phyloP scores from a whole-genome alignment of 2,888 invertebrate genomes.

The Leptura quadrifasciata region DNA sequence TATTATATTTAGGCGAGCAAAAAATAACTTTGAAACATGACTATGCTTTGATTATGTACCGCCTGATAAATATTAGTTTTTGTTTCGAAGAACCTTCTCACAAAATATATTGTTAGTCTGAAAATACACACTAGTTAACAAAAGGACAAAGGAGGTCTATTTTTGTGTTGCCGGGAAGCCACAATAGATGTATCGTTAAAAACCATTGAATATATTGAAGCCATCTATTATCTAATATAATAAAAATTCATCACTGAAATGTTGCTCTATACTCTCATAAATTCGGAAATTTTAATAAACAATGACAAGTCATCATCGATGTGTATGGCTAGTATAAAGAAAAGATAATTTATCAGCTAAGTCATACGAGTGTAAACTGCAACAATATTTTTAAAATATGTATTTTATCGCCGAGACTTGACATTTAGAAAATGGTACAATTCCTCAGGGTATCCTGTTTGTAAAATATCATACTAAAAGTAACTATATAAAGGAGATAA shows the following conservation, averaged over 20 bases:
- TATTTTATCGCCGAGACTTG: too few relatives aligned
- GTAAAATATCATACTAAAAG: too few relatives aligned
- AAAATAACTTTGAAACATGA: background rate
- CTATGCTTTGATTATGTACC: background rate
- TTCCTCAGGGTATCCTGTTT: too few relatives aligned
- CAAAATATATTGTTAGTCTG: background rate
- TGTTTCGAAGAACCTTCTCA: background rate
- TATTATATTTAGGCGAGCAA: background rate
- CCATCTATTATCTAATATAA: constrained; percentile 3
- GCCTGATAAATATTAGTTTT: background rate
- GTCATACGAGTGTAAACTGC: background rate
- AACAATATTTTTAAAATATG: background rate
- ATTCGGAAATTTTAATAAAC: background rate
- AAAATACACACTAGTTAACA: constrained; percentile 3
- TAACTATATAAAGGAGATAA: too few relatives aligned
- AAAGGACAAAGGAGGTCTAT: background rate
- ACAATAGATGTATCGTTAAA: background rate
- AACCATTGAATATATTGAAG: background rate
- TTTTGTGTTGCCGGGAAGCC: background rate
- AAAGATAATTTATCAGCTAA: background rate
- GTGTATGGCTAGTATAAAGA: background rate
- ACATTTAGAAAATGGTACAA: too few relatives aligned
- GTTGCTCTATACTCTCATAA: background rate
- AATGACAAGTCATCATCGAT: background rate
- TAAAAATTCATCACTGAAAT: background rate